A percentile compares a stretch with the other conserved stretches of the same genome.
Evolutionary conservation across 2,888 invertebrate genomes (phyloP).

Genomic region (Quadroppia sp.): DNA sequence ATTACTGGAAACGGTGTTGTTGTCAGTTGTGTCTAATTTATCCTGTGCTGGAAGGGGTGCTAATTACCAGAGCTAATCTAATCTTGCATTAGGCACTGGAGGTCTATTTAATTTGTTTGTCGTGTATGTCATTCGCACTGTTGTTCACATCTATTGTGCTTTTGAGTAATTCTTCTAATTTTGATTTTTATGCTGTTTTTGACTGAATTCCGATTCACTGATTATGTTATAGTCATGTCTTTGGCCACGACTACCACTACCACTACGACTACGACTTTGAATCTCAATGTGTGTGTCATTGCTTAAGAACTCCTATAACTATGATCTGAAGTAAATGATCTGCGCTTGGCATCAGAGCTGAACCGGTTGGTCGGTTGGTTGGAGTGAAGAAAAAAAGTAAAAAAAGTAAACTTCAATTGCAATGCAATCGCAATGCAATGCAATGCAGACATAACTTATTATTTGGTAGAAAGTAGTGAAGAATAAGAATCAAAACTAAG

Average conservation of each 20-base stretch:
- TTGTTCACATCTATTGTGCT: slow-evolving; percentile 7
- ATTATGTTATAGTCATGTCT: neutral
- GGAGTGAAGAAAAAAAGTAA: neutral
- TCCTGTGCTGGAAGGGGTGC: slow-evolving; percentile 24
- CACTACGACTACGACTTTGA: slow-evolving; percentile 16
- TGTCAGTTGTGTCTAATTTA: slow-evolving; percentile 37
- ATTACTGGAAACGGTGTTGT: slow-evolving; percentile 15
- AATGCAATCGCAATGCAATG: slow-evolving; percentile 21
- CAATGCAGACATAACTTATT: slow-evolving; percentile 15
- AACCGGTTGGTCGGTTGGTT: slow-evolving; percentile 25
- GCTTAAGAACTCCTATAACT: neutral
- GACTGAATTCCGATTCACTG: neutral
- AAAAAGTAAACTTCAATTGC: slow-evolving; percentile 15
- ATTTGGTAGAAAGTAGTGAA: slow-evolving; percentile 3
- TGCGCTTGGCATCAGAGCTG: slow-evolving; percentile 26
- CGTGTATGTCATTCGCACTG: slow-evolving; percentile 13
- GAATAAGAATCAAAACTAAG: slow-evolving; percentile 23
- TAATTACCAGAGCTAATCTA: slow-evolving; percentile 35
- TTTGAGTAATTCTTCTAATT: neutral
- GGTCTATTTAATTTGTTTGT: slow-evolving; percentile 25
- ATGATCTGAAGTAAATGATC: slow-evolving; percentile 24
- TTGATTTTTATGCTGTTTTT: neutral
- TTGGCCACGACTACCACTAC: neutral
- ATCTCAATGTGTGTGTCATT: slow-evolving; percentile 22
- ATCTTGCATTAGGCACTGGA: neutral